These are phyloP conservation scores for Enoplosus armatus DNA, from an alignment of 2,797 vertebrate species.

Conservation along the genomic window DNA sequence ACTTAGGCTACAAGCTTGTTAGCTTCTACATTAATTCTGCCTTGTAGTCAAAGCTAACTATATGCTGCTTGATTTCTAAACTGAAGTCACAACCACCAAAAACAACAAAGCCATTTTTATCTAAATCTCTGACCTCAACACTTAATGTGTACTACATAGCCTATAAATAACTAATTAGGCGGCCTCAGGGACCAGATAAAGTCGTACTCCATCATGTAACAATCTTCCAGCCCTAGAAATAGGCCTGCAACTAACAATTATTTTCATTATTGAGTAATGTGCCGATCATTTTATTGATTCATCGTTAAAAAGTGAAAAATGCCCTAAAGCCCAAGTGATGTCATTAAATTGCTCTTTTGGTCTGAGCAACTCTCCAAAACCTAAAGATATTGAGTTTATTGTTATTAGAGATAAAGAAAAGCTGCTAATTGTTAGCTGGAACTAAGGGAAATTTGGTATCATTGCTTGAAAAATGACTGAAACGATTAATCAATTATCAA, in stretches of 20 bases:
- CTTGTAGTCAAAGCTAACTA: not conserved
- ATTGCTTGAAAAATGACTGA: not conserved
- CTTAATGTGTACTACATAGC: not conserved
- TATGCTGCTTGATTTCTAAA: not conserved
- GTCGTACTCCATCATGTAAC: not conserved
- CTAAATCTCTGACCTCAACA: not conserved
- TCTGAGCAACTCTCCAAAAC: not conserved
- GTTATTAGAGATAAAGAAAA: not conserved
- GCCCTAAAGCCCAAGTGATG: not conserved
- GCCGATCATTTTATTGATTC: not conserved
- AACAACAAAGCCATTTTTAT: not conserved
- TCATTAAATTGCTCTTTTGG: not conserved
- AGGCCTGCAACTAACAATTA: not conserved
- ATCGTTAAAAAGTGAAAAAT: not conserved
- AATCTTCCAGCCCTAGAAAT: not conserved
- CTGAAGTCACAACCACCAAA: not conserved
- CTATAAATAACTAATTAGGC: not conserved
- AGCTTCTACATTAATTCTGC: constrained; percentile 4
- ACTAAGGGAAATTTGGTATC: not conserved
- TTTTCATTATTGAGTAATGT: not conserved
- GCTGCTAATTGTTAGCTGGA: not conserved
- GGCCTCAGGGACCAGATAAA: not conserved
- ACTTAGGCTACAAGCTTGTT: not conserved
- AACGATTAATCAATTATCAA: not conserved
- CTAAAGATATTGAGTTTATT: not conserved